A percentile compares a stretch with the other conserved stretches of the same genome.
Conservation (phyloP, 2,113 vertebrate species). For the Herpailurus yagouaroundi region DNA sequence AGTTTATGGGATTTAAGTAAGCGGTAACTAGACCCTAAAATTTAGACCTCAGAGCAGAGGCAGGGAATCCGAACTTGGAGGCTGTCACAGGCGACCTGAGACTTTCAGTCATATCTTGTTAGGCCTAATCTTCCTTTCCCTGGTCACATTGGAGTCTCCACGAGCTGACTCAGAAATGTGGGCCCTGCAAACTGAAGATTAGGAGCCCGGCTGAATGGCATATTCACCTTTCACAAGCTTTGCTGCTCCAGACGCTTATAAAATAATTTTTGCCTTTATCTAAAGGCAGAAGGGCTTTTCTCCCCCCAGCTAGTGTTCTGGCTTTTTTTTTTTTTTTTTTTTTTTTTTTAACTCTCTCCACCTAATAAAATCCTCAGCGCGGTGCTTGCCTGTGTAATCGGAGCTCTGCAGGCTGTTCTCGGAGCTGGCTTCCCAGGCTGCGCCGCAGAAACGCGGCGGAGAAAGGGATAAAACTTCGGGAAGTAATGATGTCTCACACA, state of each 20-base stretch:
- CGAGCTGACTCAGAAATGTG: neutral
- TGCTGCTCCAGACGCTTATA: slow-evolving; percentile 59
- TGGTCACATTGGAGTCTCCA: neutral
- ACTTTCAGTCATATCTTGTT: slow-evolving; percentile 18
- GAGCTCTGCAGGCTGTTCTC: slow-evolving; percentile 28
- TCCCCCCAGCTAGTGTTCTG: neutral
- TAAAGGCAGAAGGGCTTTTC: slow-evolving; percentile 62
- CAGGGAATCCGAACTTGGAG: neutral
- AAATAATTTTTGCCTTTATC: slow-evolving; percentile 75
- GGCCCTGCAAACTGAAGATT: slow-evolving; percentile 58
- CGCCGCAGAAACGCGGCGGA: neutral
- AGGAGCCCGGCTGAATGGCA: neutral
- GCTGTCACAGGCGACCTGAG: neutral
- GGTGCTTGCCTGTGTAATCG: slow-evolving; percentile 46
- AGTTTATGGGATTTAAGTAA: slow-evolving; percentile 58
- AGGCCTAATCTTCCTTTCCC: slow-evolving; percentile 47
- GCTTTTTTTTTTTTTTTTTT: too few relatives aligned
- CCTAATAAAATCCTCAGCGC: slow-evolving; percentile 58
- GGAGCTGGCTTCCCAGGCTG: slow-evolving; percentile 33
- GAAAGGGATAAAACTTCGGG: slow-evolving; percentile 7
- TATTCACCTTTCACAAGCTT: slow-evolving; percentile 51
- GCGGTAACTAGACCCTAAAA: slow-evolving; percentile 64
- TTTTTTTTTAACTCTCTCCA: neutral
- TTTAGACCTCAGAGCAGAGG: slow-evolving; percentile 47
- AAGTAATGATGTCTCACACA: slow-evolving; percentile 57